Base-by-base conservation (phyloP, 2,113 vertebrate species). In the Mionectes macconnelli region DNA sequence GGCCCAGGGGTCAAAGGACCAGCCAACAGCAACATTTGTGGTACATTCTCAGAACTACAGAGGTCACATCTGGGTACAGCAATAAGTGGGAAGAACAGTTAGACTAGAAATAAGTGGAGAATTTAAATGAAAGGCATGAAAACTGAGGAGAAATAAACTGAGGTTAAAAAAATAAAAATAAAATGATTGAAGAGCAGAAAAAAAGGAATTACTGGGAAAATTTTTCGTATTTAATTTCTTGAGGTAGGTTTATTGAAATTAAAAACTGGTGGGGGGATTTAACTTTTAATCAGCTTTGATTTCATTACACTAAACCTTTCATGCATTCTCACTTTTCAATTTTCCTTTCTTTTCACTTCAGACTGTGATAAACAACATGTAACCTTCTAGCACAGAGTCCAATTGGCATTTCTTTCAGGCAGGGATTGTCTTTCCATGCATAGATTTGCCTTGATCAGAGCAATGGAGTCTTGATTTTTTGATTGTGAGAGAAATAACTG, bases 381-480 rank as follows among this genome's bases (percentile, higher is more conserved):
- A 69, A 35, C 10, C 8, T 42, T 69, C 62, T 52, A 20, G 33
- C 59, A 62, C 31, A 49, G 91, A 83, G 59, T 37, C 40, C 83
- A 56, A 86, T 14, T 69, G 37, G 23, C 72, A 90, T 27, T 49
- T 69, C 55, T 57, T 79, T 66, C 49, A 85, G 72, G 14, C 23
- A 59, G 44, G 40, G 39, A 83, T 80, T 84, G 27, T 57, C 75
- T 95, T 85, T 44, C 33, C 53, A 39, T 22, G 75, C 40, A 22
- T 7, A 5, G 14, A n/a, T 90, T 93, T 90, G 45, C 62, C 37
- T 59, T 23, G 39, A 67, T 68, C 62, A 87, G 94, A 94, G 95
- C 70, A 95, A 95, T 88, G 53, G 6, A 60, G 35, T 27, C 81
- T 85, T 94, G 90, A 91, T 93, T 94, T 93, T 68, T 76, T 85